These are phyloP conservation scores for Napeogenes sylphis DNA, from an alignment of 2,888 invertebrate species.

Conservation along the genomic window DNA sequence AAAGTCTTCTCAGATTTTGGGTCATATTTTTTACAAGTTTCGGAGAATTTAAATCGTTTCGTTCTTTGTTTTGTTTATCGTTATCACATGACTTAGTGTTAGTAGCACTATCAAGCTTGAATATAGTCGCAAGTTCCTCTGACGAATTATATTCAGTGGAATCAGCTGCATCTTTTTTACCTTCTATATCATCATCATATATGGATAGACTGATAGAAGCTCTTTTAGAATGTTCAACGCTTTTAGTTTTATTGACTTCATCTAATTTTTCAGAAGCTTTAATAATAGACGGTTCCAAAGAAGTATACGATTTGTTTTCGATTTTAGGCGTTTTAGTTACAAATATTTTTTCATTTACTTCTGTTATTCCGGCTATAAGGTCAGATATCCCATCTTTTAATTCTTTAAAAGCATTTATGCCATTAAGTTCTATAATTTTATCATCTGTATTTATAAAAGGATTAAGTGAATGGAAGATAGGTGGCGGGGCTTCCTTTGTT, in stretches of 20 bases:
- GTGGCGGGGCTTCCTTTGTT: slow-evolving; percentile 35
- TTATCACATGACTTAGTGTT: slow-evolving; percentile 38
- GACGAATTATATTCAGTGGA: slow-evolving; percentile 81
- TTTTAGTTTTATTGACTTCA: slow-evolving; percentile 47
- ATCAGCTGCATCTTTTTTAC: slow-evolving; percentile 61
- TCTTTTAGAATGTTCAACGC: slow-evolving; percentile 49
- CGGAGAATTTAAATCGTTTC: slow-evolving; percentile 67
- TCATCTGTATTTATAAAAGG: slow-evolving; percentile 62
- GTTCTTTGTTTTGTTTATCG: slow-evolving; percentile 43
- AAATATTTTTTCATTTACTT: slow-evolving; percentile 70
- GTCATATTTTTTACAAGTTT: slow-evolving; percentile 69
- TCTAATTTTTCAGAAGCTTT: slow-evolving; percentile 58
- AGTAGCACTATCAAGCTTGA: slow-evolving; percentile 62
- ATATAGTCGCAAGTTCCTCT: slow-evolving; percentile 81
- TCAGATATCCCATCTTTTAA: slow-evolving; percentile 73
- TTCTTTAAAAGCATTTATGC: slow-evolving; percentile 72
- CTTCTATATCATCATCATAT: slow-evolving; percentile 66
- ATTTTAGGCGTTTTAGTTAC: slow-evolving; percentile 47
- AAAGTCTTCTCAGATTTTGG: slow-evolving; percentile 67
- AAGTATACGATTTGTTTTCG: slow-evolving; percentile 27
- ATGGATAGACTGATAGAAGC: slow-evolving; percentile 64
- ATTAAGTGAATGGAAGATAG: slow-evolving; percentile 54
- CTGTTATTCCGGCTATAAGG: slow-evolving; percentile 71
- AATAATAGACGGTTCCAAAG: slow-evolving; percentile 44
- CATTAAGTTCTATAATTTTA: slow-evolving; percentile 64